Percentiles rank a stretch among this genome's conserved stretches.
These are phyloP conservation scores for Leucania comma DNA, from an alignment of 2,888 invertebrate species.

Conservation along the genomic window DNA sequence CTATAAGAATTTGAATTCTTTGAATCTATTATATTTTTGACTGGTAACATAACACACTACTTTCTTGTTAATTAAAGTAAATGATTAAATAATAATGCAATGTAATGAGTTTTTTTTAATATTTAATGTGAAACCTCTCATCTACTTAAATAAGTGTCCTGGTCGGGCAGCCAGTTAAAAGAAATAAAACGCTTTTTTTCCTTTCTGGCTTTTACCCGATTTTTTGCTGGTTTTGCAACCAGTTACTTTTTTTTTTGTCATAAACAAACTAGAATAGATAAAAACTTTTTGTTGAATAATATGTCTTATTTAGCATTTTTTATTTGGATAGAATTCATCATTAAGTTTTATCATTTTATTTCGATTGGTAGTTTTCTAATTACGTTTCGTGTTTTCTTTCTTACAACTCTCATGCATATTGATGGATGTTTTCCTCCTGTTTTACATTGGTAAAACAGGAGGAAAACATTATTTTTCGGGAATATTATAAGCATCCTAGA, in stretches of 20 bases:
- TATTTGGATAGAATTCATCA: too few species aligned
- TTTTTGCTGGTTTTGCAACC: neutral
- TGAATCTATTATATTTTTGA: neutral
- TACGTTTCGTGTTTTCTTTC: neutral
- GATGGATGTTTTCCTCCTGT: too few species aligned
- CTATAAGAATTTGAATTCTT: neutral
- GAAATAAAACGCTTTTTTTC: neutral
- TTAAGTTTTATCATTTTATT: neutral
- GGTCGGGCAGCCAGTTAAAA: too few species aligned
- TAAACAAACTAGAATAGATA: neutral
- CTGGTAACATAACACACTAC: neutral
- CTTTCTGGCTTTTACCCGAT: neutral
- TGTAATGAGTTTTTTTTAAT: neutral
- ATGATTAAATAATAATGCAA: too few species aligned
- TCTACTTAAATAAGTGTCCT: neutral
- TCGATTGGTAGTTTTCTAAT: neutral
- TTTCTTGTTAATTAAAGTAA: neutral
- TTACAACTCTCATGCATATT: neutral
- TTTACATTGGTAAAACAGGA: too few species aligned
- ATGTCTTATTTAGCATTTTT: neutral
- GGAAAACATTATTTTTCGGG: neutral
- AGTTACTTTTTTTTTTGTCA: neutral
- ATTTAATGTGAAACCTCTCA: slow-evolving; percentile 11
- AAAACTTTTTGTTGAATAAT: slow-evolving; percentile 8
- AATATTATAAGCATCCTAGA: neutral